Evolutionary conservation across 2,797 vertebrate species (phyloP).

Genomic region (Gymnoscopelus microlampas): DNA sequence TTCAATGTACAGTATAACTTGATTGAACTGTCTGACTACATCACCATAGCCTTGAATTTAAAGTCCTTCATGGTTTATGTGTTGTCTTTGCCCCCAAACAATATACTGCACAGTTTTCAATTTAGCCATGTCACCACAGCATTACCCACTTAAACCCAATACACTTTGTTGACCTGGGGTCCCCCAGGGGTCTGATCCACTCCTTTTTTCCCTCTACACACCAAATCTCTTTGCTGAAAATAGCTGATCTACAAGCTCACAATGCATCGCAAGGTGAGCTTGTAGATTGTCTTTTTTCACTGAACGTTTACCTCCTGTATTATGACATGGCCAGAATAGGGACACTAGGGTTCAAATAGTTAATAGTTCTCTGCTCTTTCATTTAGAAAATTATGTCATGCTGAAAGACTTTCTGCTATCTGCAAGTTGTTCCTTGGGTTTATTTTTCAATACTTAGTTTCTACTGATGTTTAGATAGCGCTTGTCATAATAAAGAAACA

Average conservation of each 20-base stretch:
- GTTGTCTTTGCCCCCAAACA: not conserved
- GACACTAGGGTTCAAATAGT: too few species aligned
- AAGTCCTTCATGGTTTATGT: not conserved
- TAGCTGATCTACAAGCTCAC: too few species aligned
- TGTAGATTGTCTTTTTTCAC: too few species aligned
- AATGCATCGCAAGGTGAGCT: too few species aligned
- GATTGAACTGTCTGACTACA: not conserved
- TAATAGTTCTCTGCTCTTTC: constrained; percentile 1
- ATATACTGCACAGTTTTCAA: not conserved
- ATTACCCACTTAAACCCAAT: too few species aligned
- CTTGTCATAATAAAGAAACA: constrained; percentile 2
- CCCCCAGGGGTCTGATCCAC: too few species aligned
- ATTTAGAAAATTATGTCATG: constrained; percentile 8
- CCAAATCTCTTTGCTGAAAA: too few species aligned
- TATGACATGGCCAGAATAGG: too few species aligned
- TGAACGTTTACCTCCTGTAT: too few species aligned
- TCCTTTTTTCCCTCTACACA: too few species aligned
- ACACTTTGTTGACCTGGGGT: too few species aligned
- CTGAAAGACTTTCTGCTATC: not conserved
- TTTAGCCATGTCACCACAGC: not conserved
- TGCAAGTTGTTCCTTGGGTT: not conserved
- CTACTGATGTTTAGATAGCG: not conserved
- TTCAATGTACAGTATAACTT: not conserved
- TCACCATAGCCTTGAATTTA: constrained; percentile 1
- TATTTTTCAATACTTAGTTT: constrained; percentile 8